Evolutionary conservation across 2,113 vertebrate genomes (phyloP), one percentile per base, ranked within the genome.

Genomic region (Lepisosteus osseus): DNA sequence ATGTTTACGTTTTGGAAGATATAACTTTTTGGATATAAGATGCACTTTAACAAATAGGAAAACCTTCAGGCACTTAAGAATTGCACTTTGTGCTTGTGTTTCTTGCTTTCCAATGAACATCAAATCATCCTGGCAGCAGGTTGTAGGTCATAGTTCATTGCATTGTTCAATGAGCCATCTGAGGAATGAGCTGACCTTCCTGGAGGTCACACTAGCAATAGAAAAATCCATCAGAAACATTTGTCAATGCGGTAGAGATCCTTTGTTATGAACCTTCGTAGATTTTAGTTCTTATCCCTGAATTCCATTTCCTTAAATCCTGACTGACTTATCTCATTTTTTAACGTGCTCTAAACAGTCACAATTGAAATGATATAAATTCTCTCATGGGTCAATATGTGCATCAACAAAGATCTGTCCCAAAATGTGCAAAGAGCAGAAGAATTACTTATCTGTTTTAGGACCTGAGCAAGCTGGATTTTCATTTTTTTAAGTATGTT

Each of bases 121-220:
- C 12, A 47, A 62, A 68, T 69, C 61, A 74, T 17, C 15, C 63
- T 68, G 69, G 62, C 65, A 59, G 65, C 54, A 15, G 68, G 15
- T 43, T 70, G 63, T 45, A 69, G 82, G 81, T 88, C 82, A 87
- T 63, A 61, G 44, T 29, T 75, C 65, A 83, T 86, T 81, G 77
- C 79, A 75, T 78, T 76, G 83, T 79, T 84, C 84, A 90, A 85
- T 88, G 77, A 89, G 78, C 78, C 79, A 76, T 72, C 74, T 83
- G 81, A 82, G 73, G 78, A 74, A 77, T 83, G 74, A 77, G 76
- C 78, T 75, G 80, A 75, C 56, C 78, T 80, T 82, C 75, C 61
- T 54, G 72, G 76, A 81, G 71, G 73, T 78, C 68, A 67, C 45
- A 54, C 64, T 55, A 55, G 0, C 74, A 70, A 63, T 74, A 80